Percentiles rank a stretch among this genome's conserved stretches.
Evolutionary conservation across 2,113 vertebrate genomes (phyloP).

Genomic region (Lonchura striata): DNA sequence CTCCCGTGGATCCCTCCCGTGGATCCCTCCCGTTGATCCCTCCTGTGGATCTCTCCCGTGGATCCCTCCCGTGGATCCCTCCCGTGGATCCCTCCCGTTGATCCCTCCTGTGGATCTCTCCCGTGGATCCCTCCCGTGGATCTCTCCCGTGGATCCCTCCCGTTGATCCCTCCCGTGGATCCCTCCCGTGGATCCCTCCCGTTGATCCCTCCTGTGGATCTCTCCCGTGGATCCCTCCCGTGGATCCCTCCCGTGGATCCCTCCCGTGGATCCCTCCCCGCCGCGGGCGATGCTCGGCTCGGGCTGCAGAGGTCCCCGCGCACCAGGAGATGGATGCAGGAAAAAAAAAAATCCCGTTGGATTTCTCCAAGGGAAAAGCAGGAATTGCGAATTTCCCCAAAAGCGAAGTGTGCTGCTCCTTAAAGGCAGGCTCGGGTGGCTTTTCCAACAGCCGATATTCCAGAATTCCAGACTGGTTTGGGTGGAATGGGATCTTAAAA

Average conservation of each 20-base stretch:
- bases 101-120: background rate
- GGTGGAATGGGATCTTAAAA: background rate
- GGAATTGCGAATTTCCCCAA: rapidly evolving
- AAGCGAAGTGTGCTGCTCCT: rapidly evolving
- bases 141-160: no score
- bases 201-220: no score
- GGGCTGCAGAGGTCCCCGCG: constrained; percentile 29
- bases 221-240: no score
- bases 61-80: no score
- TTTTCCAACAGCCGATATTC: background rate
- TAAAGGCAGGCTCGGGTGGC: background rate
- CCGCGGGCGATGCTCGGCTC: background rate
- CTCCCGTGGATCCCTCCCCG: background rate
- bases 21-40: no score
- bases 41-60: background rate
- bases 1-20: no score
- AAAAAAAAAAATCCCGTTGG: background rate
- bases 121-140: background rate
- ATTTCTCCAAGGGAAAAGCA: background rate
- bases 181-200: no score
- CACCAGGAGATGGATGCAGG: background rate
- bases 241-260: no score
- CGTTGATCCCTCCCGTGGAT: no score
- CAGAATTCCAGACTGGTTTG: background rate
- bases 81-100: no score